Evolutionary conservation across 2,888 invertebrate species (phyloP), one percentile per base, ranked within the genome.

Genomic region (Tetheella fluctuosa): DNA sequence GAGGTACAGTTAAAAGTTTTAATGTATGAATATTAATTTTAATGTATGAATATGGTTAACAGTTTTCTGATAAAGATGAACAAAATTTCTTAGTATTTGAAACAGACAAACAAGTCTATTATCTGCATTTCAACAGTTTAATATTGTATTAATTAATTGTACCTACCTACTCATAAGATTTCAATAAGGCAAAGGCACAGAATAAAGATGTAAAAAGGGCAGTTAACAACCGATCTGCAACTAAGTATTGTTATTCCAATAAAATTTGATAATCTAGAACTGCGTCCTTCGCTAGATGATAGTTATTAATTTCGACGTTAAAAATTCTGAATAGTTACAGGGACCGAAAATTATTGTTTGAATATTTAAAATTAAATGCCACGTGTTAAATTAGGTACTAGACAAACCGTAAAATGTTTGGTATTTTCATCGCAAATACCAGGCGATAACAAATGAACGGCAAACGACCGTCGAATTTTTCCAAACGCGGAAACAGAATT

Each of bases 1-100:
- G 96, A 95, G 96, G 96, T 96, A 88, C 4, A 1, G 0, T 37
- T 6, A 12, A 23, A 17, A 0, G 13, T 37, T 48, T n/a, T 20
- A 20, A 39, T 39, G n/a, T 39, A n/a, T 39, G 6, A 15, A 1
- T 39, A 37, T 4, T 13, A 3, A 15, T n/a, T n/a, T n/a, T n/a
- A n/a, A n/a, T n/a, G n/a, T n/a, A n/a, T n/a, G n/a, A n/a, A n/a
- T n/a, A n/a, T n/a, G n/a, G n/a, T n/a, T n/a, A n/a, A n/a, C n/a
- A n/a, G n/a, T n/a, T n/a, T n/a, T n/a, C n/a, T n/a, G 2, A 34
- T 34, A 34, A 10, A 12, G 34, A 12, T 34, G 12, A 34, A 34
- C 12, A 34, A 8, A 34, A 28, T 28, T 6, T 8, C 8, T 8
- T 34, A 34, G 34, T 12, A 34, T 10, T 34, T 10, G 34, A 34